Base-by-base conservation (phyloP, 2,113 vertebrate species). In the Dasyornis broadbenti region DNA sequence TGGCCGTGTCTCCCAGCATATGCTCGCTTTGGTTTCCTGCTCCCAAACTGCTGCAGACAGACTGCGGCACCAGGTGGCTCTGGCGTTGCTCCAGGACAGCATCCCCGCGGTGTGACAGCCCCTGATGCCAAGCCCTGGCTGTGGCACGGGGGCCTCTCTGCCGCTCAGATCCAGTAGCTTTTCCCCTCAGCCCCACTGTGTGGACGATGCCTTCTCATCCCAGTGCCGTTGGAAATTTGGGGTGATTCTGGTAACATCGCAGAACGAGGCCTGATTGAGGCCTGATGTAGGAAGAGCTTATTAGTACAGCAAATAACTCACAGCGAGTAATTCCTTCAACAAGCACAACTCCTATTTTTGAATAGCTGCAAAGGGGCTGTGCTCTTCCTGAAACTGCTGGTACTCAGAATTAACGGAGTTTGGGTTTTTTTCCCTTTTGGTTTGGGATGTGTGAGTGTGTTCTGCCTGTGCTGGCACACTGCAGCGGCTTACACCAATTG, bases 31-130 rank as follows among this genome's bases (percentile, higher is more conserved):
- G 52, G 2, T 68, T 50, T 33, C 39, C 53, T 2, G 9, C 70
- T 65, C 4, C 21, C 7, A 18, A 63, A 2, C 16, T 0, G 27
- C 61, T 1, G 9, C 82, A 54, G 60, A 15, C 56, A 87, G 82
- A 33, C 56, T 2, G 9, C 0, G 4, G 92, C 85, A 70, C 47
- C 78, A 78, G 82, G 65, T 87, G 85, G 78, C 61, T 68, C n/a
- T 3, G 13, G 77, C 42, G 1, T 6, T 4, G 31, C 68, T 81
- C 72, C 72, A 77, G 73, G 52, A n/a, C 64, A 54, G 53, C 44
- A 11, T 71, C 68, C 37, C 75, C 4, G 24, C 0, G 3, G 3
- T 1, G 2, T 14, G 59, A 37, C 0, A 3, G 30, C 40, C 37
- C 22, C 6, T 6, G 50, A n/a, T 8, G 16, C n/a, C 21, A 7